phyloP scores from a whole-genome alignment of 92 coral and sea anemone genomes.

The Palythoa heliodiscus region DNA sequence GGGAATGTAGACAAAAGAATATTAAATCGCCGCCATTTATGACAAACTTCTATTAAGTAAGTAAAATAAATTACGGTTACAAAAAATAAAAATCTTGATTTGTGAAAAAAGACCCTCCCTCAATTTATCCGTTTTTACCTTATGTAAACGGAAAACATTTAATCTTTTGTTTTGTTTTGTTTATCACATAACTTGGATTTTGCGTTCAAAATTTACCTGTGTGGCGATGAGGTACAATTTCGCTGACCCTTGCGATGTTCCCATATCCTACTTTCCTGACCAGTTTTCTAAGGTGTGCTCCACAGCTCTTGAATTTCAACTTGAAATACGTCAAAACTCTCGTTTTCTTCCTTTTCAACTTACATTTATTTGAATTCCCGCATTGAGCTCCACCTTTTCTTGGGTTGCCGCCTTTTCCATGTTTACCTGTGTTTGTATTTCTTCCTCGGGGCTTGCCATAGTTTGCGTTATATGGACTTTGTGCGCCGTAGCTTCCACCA shows the following conservation, averaged over 20 bases:
- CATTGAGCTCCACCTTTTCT: neutral
- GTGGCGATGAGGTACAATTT: neutral
- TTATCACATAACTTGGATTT: neutral
- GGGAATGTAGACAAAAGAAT: no score
- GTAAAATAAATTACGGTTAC: no score
- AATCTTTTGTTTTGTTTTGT: no score
- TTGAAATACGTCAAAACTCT: constrained; percentile 33
- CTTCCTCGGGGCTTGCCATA: neutral
- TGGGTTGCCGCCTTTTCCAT: neutral
- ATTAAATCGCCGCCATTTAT: no score
- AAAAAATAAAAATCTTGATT: no score
- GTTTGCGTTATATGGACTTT: neutral
- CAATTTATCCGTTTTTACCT: no score
- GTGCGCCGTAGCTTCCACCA: constrained; percentile 17
- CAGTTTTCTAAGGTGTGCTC: neutral
- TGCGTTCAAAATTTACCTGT: constrained; percentile 5
- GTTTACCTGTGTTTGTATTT: neutral
- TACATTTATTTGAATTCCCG: neutral
- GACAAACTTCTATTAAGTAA: no score
- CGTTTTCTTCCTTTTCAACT: constrained; percentile 3
- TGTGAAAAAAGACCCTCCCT: no score
- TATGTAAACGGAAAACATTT: no score
- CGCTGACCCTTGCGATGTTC: constrained; percentile 37
- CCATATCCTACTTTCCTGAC: constrained; percentile 32
- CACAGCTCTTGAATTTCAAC: constrained; percentile 34